A percentile compares a stretch with the other conserved stretches of the same genome.
Conservation (phyloP, 2,113 vertebrate genomes). For the Channa maculata region DNA sequence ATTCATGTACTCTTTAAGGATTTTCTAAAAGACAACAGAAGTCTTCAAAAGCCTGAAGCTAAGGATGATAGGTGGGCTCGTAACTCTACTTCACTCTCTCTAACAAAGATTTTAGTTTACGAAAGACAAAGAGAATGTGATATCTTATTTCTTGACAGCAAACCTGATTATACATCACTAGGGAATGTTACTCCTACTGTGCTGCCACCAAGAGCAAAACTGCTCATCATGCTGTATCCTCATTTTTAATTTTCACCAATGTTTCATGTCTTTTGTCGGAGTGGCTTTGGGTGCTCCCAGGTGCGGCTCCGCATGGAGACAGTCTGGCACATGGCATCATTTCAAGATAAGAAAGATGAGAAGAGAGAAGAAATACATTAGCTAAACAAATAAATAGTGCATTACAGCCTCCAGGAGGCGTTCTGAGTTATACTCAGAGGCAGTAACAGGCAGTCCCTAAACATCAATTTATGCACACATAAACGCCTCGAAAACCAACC, state of each 20-base stretch:
- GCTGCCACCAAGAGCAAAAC: slow-evolving; percentile 3
- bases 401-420: slow-evolving; percentile 61
- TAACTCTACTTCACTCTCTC: slow-evolving; percentile 24
- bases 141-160: slow-evolving; percentile 37
- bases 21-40: slow-evolving; percentile 50
- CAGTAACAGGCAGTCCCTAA: slow-evolving; percentile 46
- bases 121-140: slow-evolving; percentile 24
- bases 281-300: slow-evolving; percentile 31
- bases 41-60: slow-evolving; percentile 42
- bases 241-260: slow-evolving; percentile 31
- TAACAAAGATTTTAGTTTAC: slow-evolving; percentile 10
- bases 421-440: slow-evolving; percentile 60
- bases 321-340: slow-evolving; percentile 13
- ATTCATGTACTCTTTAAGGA: slow-evolving; percentile 52
- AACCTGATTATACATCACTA: slow-evolving; percentile 20
- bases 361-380: slow-evolving; percentile 66
- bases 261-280: background rate
- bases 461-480: slow-evolving; percentile 6
- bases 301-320: slow-evolving; percentile 27
- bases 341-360: slow-evolving; percentile 44
- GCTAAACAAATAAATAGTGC: slow-evolving; percentile 81
- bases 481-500: slow-evolving; percentile 20
- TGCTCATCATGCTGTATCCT: background rate
- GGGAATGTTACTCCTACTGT: background rate
- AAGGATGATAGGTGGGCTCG: slow-evolving; percentile 31